Base-by-base conservation (phyloP, 1,140 invertebrate genomes). In the Drosophila equinoxialis region DNA sequence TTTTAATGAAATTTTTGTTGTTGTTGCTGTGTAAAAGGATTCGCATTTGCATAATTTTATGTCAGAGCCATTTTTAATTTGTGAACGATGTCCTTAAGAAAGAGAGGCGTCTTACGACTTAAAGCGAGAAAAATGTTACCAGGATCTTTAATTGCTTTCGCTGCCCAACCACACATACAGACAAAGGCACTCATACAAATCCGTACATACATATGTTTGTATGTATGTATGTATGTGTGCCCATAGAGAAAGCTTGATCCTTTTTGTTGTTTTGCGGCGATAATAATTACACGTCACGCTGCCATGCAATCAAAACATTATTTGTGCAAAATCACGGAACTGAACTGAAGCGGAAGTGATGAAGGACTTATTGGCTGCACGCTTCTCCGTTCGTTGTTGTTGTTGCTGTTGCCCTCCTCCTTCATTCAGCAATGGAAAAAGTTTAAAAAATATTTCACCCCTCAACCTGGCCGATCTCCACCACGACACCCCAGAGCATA, bases 311-410 rank as follows among this genome's bases (percentile, higher is more conserved):
- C 90, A 91, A 91, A 91, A 91, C 89, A 91, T 85, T 86, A 90
- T 90, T 91, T 91, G 86, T 91, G 86, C 90, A 74, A 90, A 90
- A 90, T 91, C 90, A 91, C 90, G 86, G 79, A 89, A 66, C 77
- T 91, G 86, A 90, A 91, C 90, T 91, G 78, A 91, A 78, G 86
- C 86, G 90, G 90, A 91, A 91, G 90, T 91, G 90, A 91, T 91
- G 87, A 91, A 91, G 90, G 82, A 90, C 84, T 91, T 90, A 91
- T 91, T 91, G 90, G 84, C 90, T 85, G 87, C 90, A 91, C 90
- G 90, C 90, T 90, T 87, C 68, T 69, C 42, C 61, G 64, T 61
- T 64, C 58, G 37, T 35, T 74, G 63, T 63, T 35, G 35, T 8
- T 61, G 41, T 39, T 2, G 20, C 2, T 61, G 41, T 39, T 2